Evolutionary conservation across 2,888 invertebrate species (phyloP), one percentile per base, ranked within the genome.

Genomic region (Conomelus anceps): DNA sequence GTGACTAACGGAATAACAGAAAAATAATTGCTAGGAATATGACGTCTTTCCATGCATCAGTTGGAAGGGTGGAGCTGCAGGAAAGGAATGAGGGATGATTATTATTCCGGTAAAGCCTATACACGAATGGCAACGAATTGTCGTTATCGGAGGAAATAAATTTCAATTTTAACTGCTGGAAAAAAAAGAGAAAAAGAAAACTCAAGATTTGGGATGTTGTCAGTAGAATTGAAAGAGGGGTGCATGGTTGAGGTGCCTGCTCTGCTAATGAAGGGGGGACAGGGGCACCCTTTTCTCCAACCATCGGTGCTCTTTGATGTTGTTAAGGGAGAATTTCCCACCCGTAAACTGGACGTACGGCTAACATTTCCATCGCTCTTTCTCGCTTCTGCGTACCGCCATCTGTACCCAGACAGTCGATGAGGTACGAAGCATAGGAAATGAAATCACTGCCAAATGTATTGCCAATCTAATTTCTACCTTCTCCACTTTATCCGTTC

Each of bases 391-490:
- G 34, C 34, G n/a, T 63, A 63, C 63, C 63, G 20, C 63, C 86
- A 86, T 23, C 23, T 23, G 24, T 20, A n/a, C n/a, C 86, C 86
- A 24, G n/a, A 17, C 23, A 26, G n/a, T n/a, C n/a, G n/a, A n/a
- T n/a, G n/a, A n/a, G n/a, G n/a, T n/a, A n/a, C n/a, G n/a, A n/a
- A n/a, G n/a, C n/a, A n/a, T n/a, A 86, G 86, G 23, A 86, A 86
- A 86, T 86, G 86, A 86, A 86, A 86, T 86, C 86, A 86, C 86
- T 86, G 24, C 26, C 86, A 86, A 86, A 86, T 86, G 86, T 86
- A 86, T 86, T 86, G 86, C 86, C 86, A 86, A 86, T 86, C 86
- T 86, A 86, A 86, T 86, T 86, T 86, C 86, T 86, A 86, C 86
- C 86, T 86, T 63, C 63, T 63, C 63, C 63, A 63, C 63, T 63